phyloP scores from a whole-genome alignment of 1,140 invertebrate species.

The Rhynchophorus ferrugineus region DNA sequence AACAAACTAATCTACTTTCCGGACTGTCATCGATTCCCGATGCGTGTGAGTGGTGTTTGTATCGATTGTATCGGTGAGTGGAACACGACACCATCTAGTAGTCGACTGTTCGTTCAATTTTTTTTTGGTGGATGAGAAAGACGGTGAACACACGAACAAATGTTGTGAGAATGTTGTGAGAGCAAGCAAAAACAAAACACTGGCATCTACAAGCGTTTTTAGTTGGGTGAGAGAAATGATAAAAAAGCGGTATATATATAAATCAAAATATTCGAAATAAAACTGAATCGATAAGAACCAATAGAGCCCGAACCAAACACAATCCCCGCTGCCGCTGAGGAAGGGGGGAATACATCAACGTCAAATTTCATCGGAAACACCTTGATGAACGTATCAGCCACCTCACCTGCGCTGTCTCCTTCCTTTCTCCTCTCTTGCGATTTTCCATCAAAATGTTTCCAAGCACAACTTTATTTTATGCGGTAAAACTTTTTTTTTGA shows the following conservation, averaged over 20 bases:
- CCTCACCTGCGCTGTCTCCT: conserved; percentile 28
- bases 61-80: too few species aligned
- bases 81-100: too few species aligned
- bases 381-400: conserved; percentile 43
- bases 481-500: conserved; percentile 11
- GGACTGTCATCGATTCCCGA: not conserved
- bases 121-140: conserved; percentile 25
- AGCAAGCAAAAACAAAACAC: conserved; percentile 24
- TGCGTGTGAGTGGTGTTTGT: conserved; percentile 17
- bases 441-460: conserved; percentile 46
- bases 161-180: conserved; percentile 25
- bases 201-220: conserved; percentile 27
- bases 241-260: too few species aligned
- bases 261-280: too few species aligned
- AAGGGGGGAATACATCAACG: conserved; percentile 29
- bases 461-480: too few species aligned
- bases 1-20: not conserved
- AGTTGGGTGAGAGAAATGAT: conserved; percentile 27
- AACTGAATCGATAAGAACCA: conserved; percentile 30
- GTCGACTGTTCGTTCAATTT: conserved; percentile 6
- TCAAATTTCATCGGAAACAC: too few species aligned
- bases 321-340: conserved; percentile 37
- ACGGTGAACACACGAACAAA: conserved; percentile 33
- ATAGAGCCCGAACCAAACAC: conserved; percentile 35
- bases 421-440: too few species aligned